Percentiles rank a stretch among this genome's conserved stretches.
These are phyloP conservation scores for Sylvilagus bachmani DNA, from an alignment of 2,113 vertebrate species.

Conservation along the genomic window DNA sequence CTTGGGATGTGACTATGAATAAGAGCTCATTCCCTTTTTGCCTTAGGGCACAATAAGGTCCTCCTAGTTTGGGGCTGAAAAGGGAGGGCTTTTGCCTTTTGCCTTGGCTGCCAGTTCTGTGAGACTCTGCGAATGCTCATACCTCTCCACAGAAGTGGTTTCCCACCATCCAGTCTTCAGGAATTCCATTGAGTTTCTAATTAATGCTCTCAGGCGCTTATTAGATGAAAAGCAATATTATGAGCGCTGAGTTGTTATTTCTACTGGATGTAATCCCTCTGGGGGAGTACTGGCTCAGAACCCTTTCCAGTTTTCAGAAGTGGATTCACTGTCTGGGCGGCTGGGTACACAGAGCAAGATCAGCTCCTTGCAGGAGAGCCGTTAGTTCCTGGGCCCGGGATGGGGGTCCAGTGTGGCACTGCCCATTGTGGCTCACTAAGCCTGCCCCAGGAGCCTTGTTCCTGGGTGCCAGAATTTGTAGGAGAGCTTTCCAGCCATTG, in stretches of 20 bases:
- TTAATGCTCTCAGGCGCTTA: conserved; percentile 71
- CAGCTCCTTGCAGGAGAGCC: not conserved
- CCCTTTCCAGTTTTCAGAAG: conserved; percentile 59
- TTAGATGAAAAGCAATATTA: conserved; percentile 74
- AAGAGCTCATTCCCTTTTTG: conserved; percentile 74
- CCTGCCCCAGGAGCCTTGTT: not conserved
- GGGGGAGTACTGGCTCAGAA: not conserved
- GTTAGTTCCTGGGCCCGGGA: too few species aligned
- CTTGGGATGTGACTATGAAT: conserved; percentile 82
- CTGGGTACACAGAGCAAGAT: not conserved
- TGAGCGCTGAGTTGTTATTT: conserved; percentile 70
- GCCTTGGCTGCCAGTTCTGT: conserved; percentile 10
- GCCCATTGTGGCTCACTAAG: too few species aligned
- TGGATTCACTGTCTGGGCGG: conserved; percentile 41
- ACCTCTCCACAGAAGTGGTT: not conserved
- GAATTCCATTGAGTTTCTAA: conserved; percentile 67
- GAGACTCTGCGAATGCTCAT: not conserved
- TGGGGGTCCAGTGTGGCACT: not conserved
- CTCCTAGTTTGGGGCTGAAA: conserved; percentile 47
- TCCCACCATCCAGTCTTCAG: conserved; percentile 53
- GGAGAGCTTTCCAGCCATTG: not conserved
- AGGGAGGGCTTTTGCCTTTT: conserved; percentile 64
- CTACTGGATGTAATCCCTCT: conserved; percentile 57
- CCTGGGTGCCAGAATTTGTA: not conserved
- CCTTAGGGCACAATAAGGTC: conserved; percentile 70